Percentiles rank a stretch among this genome's conserved stretches.
phyloP scores from a whole-genome alignment of 1,140 invertebrate species.

The Drosophila subpulchrella region DNA sequence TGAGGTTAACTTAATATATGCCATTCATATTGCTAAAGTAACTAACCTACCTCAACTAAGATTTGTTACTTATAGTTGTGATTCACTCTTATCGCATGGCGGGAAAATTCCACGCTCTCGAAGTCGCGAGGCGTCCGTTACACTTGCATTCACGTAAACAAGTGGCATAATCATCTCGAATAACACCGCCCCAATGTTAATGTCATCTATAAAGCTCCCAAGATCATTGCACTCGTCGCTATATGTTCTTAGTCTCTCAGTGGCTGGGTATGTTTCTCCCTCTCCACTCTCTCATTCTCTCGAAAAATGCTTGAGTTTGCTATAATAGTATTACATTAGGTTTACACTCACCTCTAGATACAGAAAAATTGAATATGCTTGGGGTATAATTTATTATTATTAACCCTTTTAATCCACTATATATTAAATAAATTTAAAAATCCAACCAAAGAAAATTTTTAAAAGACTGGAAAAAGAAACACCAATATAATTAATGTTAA shows the following conservation, averaged over 20 bases:
- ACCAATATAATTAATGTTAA: too few species aligned
- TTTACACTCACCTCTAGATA: background rate
- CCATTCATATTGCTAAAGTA: background rate
- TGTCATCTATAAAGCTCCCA: constrained; percentile 28
- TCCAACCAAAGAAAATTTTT: too few species aligned
- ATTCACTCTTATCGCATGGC: constrained; percentile 25
- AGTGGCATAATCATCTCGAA: constrained; percentile 19
- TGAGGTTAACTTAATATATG: constrained; percentile 14
- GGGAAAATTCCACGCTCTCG: constrained; percentile 33
- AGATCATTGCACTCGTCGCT: constrained; percentile 59
- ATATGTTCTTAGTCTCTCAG: constrained; percentile 15
- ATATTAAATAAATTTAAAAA: too few species aligned
- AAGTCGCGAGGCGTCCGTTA: constrained; percentile 5
- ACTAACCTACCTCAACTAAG: constrained; percentile 28
- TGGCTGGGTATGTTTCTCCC: background rate
- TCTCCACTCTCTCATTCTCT: background rate
- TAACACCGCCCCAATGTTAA: constrained; percentile 57
- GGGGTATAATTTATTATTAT: background rate
- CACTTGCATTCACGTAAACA: constrained; percentile 35
- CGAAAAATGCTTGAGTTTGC: background rate
- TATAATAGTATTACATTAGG: too few species aligned
- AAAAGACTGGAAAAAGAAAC: too few species aligned
- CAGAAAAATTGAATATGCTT: background rate
- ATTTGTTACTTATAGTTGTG: constrained; percentile 6
- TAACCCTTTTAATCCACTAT: too few species aligned